Percentiles rank a stretch among this genome's conserved stretches.
These are phyloP conservation scores for Paguma larvata DNA, from an alignment of 2,797 vertebrate genomes.

Conservation along the genomic window DNA sequence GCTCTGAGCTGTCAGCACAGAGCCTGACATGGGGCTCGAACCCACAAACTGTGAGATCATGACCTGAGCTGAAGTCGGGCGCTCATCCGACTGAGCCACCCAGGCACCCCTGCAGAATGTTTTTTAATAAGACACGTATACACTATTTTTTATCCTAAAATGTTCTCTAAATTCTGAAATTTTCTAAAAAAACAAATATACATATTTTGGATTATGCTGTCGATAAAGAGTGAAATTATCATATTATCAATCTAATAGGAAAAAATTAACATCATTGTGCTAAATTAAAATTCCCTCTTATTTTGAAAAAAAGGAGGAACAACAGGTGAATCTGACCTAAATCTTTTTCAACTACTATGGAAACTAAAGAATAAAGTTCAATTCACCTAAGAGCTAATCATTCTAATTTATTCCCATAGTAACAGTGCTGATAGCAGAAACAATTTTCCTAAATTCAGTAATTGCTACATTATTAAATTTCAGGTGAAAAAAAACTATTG, in stretches of 20 bases:
- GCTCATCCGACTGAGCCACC: too few relatives aligned
- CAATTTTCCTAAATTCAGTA: slow-evolving; percentile 63
- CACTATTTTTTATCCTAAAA: slow-evolving; percentile 31
- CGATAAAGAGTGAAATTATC: neutral
- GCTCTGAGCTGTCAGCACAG: too few relatives aligned
- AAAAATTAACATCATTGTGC: slow-evolving; percentile 34
- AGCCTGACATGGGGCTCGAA: too few relatives aligned
- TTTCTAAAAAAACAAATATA: slow-evolving; percentile 49
- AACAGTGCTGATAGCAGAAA: slow-evolving; percentile 51
- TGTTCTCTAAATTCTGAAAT: slow-evolving; percentile 57
- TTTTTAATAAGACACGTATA: neutral
- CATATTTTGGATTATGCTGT: slow-evolving; percentile 19
- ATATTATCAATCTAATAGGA: slow-evolving; percentile 2
- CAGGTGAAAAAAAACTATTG: slow-evolving; percentile 30
- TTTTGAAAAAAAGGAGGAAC: slow-evolving; percentile 36
- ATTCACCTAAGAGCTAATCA: slow-evolving; percentile 53
- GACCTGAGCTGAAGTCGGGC: too few relatives aligned
- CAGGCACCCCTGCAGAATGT: neutral
- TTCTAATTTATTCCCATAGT: slow-evolving; percentile 58
- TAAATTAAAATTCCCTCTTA: slow-evolving; percentile 64
- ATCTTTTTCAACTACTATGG: slow-evolving; percentile 61
- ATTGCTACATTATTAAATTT: slow-evolving; percentile 67
- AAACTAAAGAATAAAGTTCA: slow-evolving; percentile 74
- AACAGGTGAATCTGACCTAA: slow-evolving; percentile 68
- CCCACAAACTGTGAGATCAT: too few relatives aligned